Evolutionary conservation across 1,140 invertebrate species (phyloP).

Genomic region (Polypedilum vanderplanki): DNA sequence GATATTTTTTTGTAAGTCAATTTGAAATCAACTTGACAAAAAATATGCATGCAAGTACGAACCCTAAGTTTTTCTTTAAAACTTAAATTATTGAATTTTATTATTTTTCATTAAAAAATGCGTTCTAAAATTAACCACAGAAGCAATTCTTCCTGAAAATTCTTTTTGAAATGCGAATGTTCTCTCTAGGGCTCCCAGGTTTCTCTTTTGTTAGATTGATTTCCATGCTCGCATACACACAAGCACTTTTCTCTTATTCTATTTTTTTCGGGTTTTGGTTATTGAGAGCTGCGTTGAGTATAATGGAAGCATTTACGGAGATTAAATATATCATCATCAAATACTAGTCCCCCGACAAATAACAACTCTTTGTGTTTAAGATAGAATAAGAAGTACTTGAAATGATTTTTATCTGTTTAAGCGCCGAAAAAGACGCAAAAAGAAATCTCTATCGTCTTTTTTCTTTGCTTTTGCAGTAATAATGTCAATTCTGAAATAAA

Average conservation of each 20-base stretch:
- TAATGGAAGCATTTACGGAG: constrained; percentile 28
- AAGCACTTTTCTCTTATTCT: neutral
- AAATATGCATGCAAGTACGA: no score
- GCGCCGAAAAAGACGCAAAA: constrained; percentile 20
- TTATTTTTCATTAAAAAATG: no score
- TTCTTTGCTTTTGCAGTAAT: neutral
- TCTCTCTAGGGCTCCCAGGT: neutral
- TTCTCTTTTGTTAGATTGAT: constrained; percentile 8
- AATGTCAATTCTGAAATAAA: neutral
- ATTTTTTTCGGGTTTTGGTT: neutral
- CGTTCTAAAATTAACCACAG: neutral
- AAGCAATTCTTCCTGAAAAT: neutral
- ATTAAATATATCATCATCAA: constrained; percentile 29
- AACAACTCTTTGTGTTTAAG: constrained; percentile 14
- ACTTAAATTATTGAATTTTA: no score
- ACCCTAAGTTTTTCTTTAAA: no score
- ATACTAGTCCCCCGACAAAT: neutral
- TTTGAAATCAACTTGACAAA: no score
- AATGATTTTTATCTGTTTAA: constrained; percentile 22
- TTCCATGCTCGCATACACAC: neutral
- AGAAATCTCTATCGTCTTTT: neutral
- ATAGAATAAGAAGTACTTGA: neutral
- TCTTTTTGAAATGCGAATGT: neutral
- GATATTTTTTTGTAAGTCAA: no score
- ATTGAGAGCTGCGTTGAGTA: constrained; percentile 5